Evolutionary conservation across 2,113 vertebrate species (phyloP), one percentile per base, ranked within the genome.

Genomic region (Hydropotes inermis): DNA sequence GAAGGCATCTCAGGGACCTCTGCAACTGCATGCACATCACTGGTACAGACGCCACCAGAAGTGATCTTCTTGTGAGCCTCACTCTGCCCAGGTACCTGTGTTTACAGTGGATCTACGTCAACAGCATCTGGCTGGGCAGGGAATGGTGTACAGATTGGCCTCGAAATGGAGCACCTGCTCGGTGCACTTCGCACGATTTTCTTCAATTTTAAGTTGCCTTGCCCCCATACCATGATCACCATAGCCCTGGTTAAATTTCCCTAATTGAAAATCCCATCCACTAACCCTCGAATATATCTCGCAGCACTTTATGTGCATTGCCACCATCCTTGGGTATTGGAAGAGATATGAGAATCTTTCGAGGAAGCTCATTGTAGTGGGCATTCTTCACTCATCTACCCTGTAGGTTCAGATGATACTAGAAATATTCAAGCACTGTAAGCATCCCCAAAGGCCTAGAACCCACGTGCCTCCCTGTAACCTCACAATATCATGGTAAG

Each of bases 271-370:
- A 10, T 5, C 1, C 5, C 5, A n/a, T 67, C 3, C 2, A 43
- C 25, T 2, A 61, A 1, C 6, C 47, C 23, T 91, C 33, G 1
- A 36, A 23, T 7, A 16, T 33, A n/a, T 17, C 47, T 47, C 2
- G 10, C 21, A 47, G 2, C 9, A 43, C 16, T 3, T 33, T 79
- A 7, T 2, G 1, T 10, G 79, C 27, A 19, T 67, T 10, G n/a
- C 2, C 0, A 0, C 3, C 57, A 58, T 74, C 16, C 1, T 3
- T n/a, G 3, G 19, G 45, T 76, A 33, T n/a, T 36, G 58, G 1
- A 70, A 70, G 8, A 70, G n/a, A 36, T 36, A 36, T 36, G 9
- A 70, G 33, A 70, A 70, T 11, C 9, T 36, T 21, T 70, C 17
- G n/a, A 11, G 36, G 55, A 25, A 57, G 21, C 55, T 25, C 54